A percentile compares a stretch with the other conserved stretches of the same genome.
phyloP scores from a whole-genome alignment of 1,140 invertebrate genomes.

The Aphelinus atriplicis region DNA sequence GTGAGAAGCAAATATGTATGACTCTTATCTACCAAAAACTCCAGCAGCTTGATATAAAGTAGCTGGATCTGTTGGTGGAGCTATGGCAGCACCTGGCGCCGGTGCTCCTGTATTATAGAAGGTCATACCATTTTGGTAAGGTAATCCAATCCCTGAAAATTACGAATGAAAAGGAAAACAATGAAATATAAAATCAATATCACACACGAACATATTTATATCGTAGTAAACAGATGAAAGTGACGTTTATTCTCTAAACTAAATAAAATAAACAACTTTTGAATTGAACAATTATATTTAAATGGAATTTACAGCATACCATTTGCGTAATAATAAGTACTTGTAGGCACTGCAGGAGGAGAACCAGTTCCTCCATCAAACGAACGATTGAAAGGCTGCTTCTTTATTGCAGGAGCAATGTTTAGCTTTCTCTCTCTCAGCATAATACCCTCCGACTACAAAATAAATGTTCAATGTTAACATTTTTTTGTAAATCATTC shows the following conservation, averaged over 20 bases:
- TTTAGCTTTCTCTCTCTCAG: conserved; percentile 86
- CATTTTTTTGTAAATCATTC: too few relatives aligned
- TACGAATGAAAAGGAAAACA: too few relatives aligned
- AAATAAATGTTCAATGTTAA: conserved; percentile 43
- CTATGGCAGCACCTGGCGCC: conserved; percentile 58
- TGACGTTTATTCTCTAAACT: too few relatives aligned
- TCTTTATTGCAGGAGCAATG: conserved; percentile 90
- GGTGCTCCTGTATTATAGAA: conserved; percentile 65
- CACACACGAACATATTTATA: too few relatives aligned
- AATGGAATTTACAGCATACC: conserved; percentile 52
- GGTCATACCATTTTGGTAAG: conserved; percentile 72
- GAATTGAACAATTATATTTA: too few relatives aligned
- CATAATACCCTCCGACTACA: conserved; percentile 77
- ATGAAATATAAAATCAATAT: too few relatives aligned
- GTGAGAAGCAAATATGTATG: conserved; percentile 22
- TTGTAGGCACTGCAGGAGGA: conserved; percentile 65
- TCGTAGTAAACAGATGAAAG: too few relatives aligned
- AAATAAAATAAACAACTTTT: too few relatives aligned
- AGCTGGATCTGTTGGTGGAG: conserved; percentile 60
- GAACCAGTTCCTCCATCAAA: conserved; percentile 63
- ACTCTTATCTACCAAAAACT: conserved; percentile 58
- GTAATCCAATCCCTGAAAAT: conserved; percentile 60
- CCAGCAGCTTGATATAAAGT: conserved; percentile 63
- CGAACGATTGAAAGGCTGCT: conserved; percentile 72
- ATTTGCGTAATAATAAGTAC: conserved; percentile 70